A percentile compares a stretch with the other conserved stretches of the same genome.
Conservation (phyloP, 2,113 vertebrate genomes). For the Carettochelys insculpta region DNA sequence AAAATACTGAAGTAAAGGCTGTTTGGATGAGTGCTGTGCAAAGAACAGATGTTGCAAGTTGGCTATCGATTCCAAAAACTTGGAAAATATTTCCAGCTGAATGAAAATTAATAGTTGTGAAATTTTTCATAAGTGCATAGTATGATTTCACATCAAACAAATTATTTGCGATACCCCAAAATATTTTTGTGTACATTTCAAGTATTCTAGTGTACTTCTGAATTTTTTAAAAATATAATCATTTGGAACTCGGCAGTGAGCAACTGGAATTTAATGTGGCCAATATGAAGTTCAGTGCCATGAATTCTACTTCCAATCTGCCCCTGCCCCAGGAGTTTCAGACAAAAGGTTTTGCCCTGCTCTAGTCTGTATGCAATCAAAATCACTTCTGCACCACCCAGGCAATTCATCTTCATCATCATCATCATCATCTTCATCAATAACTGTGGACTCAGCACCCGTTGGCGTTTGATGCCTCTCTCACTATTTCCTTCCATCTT, state of each 20-base stretch:
- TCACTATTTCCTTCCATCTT: no score
- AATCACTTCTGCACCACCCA: background rate
- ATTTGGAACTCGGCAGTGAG: background rate
- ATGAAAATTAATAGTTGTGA: background rate
- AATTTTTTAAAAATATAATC: background rate
- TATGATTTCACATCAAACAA: background rate
- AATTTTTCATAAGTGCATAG: no score
- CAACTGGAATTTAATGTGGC: background rate
- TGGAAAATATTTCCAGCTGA: no score
- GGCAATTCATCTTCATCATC: no score
- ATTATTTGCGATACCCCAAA: no score
- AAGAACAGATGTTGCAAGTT: background rate
- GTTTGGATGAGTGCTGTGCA: background rate
- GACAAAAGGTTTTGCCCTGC: background rate
- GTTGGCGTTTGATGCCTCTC: no score
- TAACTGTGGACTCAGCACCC: no score
- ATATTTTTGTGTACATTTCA: background rate
- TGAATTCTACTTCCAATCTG: background rate
- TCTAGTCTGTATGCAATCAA: background rate
- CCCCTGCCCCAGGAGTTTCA: background rate
- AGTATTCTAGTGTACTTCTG: background rate
- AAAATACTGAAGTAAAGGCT: background rate
- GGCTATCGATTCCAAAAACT: background rate
- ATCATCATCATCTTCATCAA: no score
- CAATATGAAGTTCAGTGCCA: background rate